A percentile compares a stretch with the other conserved stretches of the same genome.
Conservation (phyloP, 2,113 vertebrate species). For the Galeopterus variegatus region DNA sequence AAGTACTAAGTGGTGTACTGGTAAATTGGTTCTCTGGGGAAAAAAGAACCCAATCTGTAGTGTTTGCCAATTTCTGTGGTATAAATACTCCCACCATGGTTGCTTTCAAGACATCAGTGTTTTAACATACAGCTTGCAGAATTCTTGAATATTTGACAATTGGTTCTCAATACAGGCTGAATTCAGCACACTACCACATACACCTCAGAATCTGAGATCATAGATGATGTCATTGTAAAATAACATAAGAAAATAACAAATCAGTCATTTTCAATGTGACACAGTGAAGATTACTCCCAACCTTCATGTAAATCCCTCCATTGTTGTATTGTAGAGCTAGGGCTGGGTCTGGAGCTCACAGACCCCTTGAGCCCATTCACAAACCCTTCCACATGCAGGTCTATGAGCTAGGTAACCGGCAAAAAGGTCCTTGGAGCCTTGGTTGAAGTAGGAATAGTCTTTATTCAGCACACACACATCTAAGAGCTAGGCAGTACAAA, state of each 20-base stretch:
- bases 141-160: neutral
- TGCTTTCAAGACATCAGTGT: neutral
- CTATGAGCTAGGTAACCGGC: too few species aligned
- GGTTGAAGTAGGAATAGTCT: too few species aligned
- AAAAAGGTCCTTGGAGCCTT: too few species aligned
- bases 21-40: neutral
- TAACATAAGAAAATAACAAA: neutral
- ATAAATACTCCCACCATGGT: neutral
- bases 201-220: neutral
- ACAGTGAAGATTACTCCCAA: neutral
- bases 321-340: neutral
- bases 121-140: neutral
- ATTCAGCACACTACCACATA: neutral
- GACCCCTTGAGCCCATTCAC: too few species aligned
- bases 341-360: too few species aligned
- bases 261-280: neutral
- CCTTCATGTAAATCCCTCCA: neutral
- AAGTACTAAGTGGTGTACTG: neutral
- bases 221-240: neutral
- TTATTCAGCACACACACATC: too few species aligned
- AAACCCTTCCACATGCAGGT: too few species aligned
- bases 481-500: too few species aligned
- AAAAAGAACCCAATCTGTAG: neutral
- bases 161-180: neutral
- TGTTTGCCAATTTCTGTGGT: neutral